Base-by-base conservation (phyloP, 2,888 invertebrate genomes). In the Netelia inedita region DNA sequence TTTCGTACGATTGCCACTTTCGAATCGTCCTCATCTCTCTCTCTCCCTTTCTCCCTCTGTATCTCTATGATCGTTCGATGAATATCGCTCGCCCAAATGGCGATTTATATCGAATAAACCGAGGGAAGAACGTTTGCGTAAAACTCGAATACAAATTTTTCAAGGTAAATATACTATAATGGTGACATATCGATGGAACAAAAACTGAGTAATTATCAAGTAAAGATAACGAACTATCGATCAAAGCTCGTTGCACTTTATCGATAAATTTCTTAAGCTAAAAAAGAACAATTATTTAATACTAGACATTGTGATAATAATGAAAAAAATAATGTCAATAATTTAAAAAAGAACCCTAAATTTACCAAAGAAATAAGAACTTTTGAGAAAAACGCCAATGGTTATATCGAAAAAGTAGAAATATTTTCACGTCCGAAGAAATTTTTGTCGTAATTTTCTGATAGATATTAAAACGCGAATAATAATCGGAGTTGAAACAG, bases 1-100 rank as follows among this genome's bases (percentile, higher is more conserved):
- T 85, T 82, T 69, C 79, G 57, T 21, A 11, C 50, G 72, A 85
- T 85, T 79, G 81, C 74, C 78, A 75, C 79, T 75, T 82, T 79
- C 10, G 79, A 69, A 82, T 85, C 65, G 79, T 78, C 74, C 61
- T 79, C 61, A 85, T 75, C 59, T 63, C 5, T 28, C 28, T 28
- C 28, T 28, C 28, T 28, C 28, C 5, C 28, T 23, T 6, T 28
- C 28, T 28, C 28, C 5, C 28, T 28, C 28, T 28, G 0, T 5
- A 28, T 28, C 28, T 28, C 5, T 28, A 46, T n/a, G n/a, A 50
- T 61, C 61, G 23, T n/a, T 14, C 23, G 68, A 23, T 82, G 55
- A 81, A 85, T 85, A 78, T 73, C 82, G 68, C 46, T 73, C 10
- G 53, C 50, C 21, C 43, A 35, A 28, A 46, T 55, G 16, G 14